Conservation (phyloP, 2,113 vertebrate genomes). For the Scytalopus superciliaris region DNA sequence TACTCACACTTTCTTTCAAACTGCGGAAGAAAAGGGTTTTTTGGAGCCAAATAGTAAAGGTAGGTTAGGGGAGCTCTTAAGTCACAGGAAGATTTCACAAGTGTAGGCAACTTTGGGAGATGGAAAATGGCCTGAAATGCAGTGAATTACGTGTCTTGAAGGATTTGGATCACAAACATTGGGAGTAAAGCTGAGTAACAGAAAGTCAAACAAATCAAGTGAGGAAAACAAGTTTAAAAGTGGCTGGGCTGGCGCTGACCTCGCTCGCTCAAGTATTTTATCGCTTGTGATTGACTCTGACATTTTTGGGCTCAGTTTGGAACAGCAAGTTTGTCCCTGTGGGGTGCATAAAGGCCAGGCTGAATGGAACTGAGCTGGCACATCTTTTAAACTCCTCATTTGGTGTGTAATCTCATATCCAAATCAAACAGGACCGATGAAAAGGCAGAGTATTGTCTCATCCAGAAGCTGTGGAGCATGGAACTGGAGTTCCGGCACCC, state of each 20-base stretch:
- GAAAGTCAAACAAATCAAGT: not conserved
- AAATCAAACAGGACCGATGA: not conserved
- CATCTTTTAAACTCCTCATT: not conserved
- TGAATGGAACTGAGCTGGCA: not conserved
- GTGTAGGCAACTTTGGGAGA: not conserved
- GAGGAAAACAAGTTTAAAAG: not conserved
- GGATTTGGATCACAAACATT: not conserved
- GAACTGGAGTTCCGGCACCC: not conserved
- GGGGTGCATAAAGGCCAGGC: not conserved
- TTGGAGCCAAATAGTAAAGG: not conserved
- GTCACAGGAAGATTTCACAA: not conserved
- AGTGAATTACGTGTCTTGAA: not conserved
- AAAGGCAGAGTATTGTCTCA: not conserved
- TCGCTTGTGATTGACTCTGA: not conserved
- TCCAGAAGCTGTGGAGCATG: not conserved
- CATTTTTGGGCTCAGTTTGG: not conserved
- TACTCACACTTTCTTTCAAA: not conserved
- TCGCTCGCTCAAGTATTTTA: not conserved
- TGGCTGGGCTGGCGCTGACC: not conserved
- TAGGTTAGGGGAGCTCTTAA: not conserved
- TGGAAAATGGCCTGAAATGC: not conserved
- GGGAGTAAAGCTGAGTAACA: not conserved
- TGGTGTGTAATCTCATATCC: not conserved
- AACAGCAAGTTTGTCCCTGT: not conserved
- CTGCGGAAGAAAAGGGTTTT: not conserved